These are phyloP conservation scores for Puma concolor DNA, from an alignment of 2,113 vertebrate genomes.

Conservation along the genomic window DNA sequence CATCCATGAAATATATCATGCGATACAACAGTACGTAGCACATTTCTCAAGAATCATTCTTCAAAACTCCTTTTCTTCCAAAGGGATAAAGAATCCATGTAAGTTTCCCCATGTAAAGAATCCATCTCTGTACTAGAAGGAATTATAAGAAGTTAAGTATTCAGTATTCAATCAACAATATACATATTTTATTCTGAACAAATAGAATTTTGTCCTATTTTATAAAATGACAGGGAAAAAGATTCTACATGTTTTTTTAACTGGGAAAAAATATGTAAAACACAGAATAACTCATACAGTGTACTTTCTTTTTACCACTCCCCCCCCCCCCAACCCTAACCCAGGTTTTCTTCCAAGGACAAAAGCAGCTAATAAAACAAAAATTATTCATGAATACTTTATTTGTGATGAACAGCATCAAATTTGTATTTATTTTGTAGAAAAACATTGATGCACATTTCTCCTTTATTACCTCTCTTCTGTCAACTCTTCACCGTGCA, in stretches of 20 bases:
- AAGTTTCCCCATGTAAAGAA: background rate
- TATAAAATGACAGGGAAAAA: background rate
- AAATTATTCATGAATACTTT: background rate
- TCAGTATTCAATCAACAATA: background rate
- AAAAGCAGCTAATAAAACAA: conserved; percentile 46
- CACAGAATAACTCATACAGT: background rate
- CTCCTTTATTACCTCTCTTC: background rate
- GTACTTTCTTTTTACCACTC: background rate
- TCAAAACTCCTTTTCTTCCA: conserved; percentile 57
- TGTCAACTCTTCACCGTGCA: background rate
- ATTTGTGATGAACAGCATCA: conserved; percentile 17
- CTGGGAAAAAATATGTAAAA: background rate
- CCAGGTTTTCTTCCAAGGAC: background rate
- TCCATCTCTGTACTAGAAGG: conserved; percentile 41
- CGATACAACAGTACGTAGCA: conserved; percentile 94
- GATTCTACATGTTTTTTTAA: background rate
- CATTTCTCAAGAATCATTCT: conserved; percentile 43
- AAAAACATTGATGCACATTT: background rate
- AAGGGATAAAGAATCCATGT: conserved; percentile 48
- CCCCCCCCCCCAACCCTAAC: background rate
- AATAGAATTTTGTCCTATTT: conserved; percentile 15
- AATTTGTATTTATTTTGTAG: background rate
- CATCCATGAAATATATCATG: conserved; percentile 93
- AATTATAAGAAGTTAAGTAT: conserved; percentile 34
- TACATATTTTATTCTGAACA: background rate